Base-by-base conservation (phyloP, 2,113 vertebrate species). In the Xyliphius kryptos region DNA sequence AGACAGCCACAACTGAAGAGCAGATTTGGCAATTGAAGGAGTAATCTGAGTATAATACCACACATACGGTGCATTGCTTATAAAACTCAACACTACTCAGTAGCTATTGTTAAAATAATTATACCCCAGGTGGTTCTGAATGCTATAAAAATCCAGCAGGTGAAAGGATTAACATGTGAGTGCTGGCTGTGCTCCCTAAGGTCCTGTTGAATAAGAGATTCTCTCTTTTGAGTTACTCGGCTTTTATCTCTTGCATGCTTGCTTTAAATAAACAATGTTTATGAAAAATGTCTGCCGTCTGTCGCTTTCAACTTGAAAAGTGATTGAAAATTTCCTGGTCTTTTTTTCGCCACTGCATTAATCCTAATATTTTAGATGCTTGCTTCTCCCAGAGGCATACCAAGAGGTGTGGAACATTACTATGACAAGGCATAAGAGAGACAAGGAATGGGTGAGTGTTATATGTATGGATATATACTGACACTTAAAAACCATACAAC, bases 141-240 rank as follows among this genome's bases (percentile, higher is more conserved):
- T 9, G 26, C 40, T 21, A 15, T 15, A 47, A 64, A 55, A 36
- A 16, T 14, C 52, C n/a, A 47, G 17, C 52, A 20, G 26, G 52
- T 48, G 20, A 32, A 20, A 4, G 36, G 56, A 49, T 40, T 40
- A 50, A 57, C 48, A 15, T 17, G 19, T 40, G 19, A 22, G 44
- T 12, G 6, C 46, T 26, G 53, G 44, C 54, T 50, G 46, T 50
- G 20, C 40, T 57, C 63, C 36, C 32, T 40, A 13, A 56, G 63
- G 53, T 65, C 54, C 47, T 41, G 37, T 14, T 17, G 46, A 10
- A 43, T n/a, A 15, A 57, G 38, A 15, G 37, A 12, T 5, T 1
- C 6, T 3, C 7, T 36, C 19, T n/a, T n/a, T 10, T 10, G 17
- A 66, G 63, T 5, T 6, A 6, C 26, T 32, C 26, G 26, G 26